Evolutionary conservation across 2,113 vertebrate species (phyloP).

Genomic region (Tragulus kanchil): DNA sequence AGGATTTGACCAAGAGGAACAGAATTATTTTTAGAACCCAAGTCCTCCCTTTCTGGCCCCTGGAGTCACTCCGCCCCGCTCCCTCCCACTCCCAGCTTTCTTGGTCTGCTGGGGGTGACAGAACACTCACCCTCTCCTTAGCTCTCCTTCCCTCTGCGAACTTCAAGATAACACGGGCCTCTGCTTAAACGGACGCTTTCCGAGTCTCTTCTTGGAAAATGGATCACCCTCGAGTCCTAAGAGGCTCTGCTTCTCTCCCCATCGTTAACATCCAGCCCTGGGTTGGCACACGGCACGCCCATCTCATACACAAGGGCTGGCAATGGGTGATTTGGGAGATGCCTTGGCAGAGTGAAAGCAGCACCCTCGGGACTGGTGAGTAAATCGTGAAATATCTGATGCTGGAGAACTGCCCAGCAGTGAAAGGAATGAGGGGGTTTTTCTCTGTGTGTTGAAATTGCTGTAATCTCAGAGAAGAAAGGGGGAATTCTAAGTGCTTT

Average conservation of each 20-base stretch:
- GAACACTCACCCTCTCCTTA: neutral
- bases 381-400: neutral
- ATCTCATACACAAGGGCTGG: rapidly evolving
- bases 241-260: neutral
- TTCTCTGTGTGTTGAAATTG: neutral
- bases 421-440: neutral
- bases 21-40: neutral
- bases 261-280: neutral
- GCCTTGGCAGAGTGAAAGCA: neutral
- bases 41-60: neutral
- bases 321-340: neutral
- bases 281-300: neutral
- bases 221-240: neutral
- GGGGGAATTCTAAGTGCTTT: neutral
- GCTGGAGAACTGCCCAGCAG: neutral
- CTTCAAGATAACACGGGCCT: neutral
- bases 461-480: neutral
- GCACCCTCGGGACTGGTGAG: neutral
- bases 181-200: neutral
- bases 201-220: neutral
- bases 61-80: neutral
- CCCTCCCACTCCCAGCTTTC: neutral
- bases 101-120: neutral
- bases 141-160: neutral
- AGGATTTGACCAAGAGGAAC: neutral